Conservation (phyloP, 2,113 vertebrate species). For the Bufo bufo region DNA sequence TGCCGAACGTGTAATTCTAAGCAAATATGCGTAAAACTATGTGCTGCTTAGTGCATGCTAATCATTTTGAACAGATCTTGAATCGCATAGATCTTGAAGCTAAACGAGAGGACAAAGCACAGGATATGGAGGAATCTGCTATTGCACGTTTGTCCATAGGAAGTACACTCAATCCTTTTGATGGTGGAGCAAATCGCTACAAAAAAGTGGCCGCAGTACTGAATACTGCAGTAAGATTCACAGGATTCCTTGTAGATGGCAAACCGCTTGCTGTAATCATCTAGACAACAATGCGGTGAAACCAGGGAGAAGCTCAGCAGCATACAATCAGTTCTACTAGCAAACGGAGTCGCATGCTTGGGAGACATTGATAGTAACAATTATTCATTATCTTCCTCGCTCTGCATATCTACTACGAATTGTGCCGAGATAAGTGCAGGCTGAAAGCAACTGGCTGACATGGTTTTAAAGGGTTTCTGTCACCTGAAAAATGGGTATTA, state of each 20-base stretch:
- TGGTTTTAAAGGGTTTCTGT: neutral
- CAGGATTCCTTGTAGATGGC: neutral
- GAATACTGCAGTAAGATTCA: neutral
- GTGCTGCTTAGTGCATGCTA: neutral
- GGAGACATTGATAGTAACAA: neutral
- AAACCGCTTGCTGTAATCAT: neutral
- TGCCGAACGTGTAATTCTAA: neutral
- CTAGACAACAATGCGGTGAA: neutral
- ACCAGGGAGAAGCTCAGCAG: neutral
- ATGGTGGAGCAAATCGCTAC: neutral
- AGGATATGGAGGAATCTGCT: neutral
- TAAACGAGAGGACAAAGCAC: neutral
- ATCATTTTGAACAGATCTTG: too few relatives aligned
- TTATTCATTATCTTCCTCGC: neutral
- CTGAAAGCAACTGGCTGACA: neutral
- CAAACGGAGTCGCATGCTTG: neutral
- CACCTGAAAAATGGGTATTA: too few relatives aligned
- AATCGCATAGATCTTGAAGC: neutral
- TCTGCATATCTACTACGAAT: neutral
- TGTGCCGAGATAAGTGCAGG: constrained; percentile 1
- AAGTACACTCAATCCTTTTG: neutral
- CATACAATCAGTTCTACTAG: neutral
- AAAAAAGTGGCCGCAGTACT: neutral
- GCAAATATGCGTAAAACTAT: neutral
- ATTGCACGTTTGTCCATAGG: too few relatives aligned